Evolutionary conservation across 2,888 invertebrate genomes (phyloP).

Genomic region (Cordilura impudica): DNA sequence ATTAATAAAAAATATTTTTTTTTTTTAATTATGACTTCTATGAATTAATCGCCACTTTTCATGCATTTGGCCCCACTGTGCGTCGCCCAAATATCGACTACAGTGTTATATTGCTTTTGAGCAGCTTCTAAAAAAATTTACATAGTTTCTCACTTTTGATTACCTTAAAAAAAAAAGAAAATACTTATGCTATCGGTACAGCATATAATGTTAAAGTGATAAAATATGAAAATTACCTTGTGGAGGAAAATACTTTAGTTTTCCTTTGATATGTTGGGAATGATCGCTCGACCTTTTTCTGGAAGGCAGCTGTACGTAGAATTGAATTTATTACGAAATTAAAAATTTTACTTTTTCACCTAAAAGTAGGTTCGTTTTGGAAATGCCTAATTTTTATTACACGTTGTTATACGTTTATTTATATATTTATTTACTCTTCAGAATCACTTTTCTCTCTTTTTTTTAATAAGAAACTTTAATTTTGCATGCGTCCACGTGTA

Average conservation of each 20-base stretch:
- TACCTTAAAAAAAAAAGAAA: conserved; percentile 24
- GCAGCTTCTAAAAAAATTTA: neutral
- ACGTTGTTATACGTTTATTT: too few relatives aligned
- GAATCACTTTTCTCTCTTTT: too few relatives aligned
- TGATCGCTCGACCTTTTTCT: conserved; percentile 22
- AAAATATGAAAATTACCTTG: conserved; percentile 27
- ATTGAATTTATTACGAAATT: conserved; percentile 42
- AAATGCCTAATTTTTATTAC: too few relatives aligned
- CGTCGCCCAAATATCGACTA: conserved; percentile 29
- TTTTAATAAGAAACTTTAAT: too few relatives aligned
- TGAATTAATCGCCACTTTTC: too few relatives aligned
- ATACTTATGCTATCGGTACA: conserved; percentile 8
- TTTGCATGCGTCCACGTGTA: too few relatives aligned
- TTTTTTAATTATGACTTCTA: too few relatives aligned
- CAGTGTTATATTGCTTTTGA: conserved; percentile 21
- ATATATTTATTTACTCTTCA: too few relatives aligned
- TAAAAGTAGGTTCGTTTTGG: too few relatives aligned
- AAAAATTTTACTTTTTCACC: too few relatives aligned
- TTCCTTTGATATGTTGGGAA: conserved; percentile 12
- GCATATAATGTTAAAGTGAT: neutral
- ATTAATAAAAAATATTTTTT: too few relatives aligned
- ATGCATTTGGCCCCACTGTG: conserved; percentile 12
- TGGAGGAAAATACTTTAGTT: conserved; percentile 35
- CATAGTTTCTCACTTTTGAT: conserved; percentile 5
- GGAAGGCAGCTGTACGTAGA: conserved; percentile 35